Conservation (phyloP, 2,797 vertebrate genomes). For the Acipenser transmontanus region DNA sequence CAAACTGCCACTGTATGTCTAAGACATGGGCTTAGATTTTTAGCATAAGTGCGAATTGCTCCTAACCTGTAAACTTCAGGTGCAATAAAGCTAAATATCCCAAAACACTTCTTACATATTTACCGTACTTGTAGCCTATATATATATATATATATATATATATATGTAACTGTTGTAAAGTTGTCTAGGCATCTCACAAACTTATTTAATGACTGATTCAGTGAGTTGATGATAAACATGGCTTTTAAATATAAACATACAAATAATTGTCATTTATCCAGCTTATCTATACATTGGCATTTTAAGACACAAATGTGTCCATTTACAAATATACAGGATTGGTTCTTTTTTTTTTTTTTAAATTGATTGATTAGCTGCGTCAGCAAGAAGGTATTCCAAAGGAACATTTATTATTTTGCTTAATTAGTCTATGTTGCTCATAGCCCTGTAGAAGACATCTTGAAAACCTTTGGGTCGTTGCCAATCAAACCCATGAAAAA, state of each 20-base stretch:
- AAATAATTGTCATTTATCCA: constrained; percentile 25
- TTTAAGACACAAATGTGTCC: constrained; percentile 31
- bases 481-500: not conserved
- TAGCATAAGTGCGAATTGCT: not conserved
- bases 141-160: too few species aligned
- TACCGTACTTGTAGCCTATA: too few species aligned
- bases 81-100: constrained; percentile 1
- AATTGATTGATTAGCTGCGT: not conserved
- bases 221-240: too few species aligned
- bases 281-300: constrained; percentile 42
- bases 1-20: not conserved
- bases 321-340: constrained; percentile 27
- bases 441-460: not conserved
- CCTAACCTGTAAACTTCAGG: not conserved
- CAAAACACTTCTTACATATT: not conserved
- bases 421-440: too few species aligned
- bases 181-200: too few species aligned
- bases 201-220: too few species aligned
- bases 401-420: too few species aligned
- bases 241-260: constrained; percentile 4
- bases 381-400: too few species aligned
- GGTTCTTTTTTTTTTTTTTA: constrained; percentile 27
- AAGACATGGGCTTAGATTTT: not conserved
- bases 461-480: not conserved
- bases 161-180: too few species aligned